Base-by-base conservation (phyloP, 2,888 invertebrate genomes). In the Pollenia labialis region DNA sequence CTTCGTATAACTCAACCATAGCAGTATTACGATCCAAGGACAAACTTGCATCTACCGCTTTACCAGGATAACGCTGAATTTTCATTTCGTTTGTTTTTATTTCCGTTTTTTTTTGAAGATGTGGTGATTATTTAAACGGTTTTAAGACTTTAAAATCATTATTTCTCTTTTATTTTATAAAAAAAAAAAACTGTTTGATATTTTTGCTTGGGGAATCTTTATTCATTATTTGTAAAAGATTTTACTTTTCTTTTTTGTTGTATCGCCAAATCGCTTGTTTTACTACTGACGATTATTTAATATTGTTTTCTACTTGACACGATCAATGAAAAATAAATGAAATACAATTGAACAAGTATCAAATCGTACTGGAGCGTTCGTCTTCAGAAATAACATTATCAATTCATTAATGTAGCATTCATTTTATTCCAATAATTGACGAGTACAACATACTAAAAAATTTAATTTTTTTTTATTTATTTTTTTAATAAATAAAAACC, bases 1-100 rank as follows among this genome's bases (percentile, higher is more conserved):
- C 97, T 90, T 97, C 97, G 92, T 97, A 97, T 66, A 97, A 95
- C 71, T 96, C 94, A 90, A 96, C 96, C 96, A 96, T 96, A 87
- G 95, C 95, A 90, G 95, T 95, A 89, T 95, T 95, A 89, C 95
- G 94, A 92, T 97, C 97, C 94, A 96, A 94, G 81, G 95, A 94
- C 85, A 95, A 91, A 93, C 95, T 95, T 77, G 95, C 94, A 81
- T 95, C 95, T 91, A 97, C 97, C 88, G 96, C 97, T 94, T 96
- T 96, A 88, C 97, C 97, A 60, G 97, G 97, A 93, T 97, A 97
- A 90, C 96, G 96, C 92, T 97, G 96, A 89, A 97, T 96, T 95
- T 97, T 97, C 97, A 97, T 97, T 69, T 76, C 66, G 81, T 88
- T 60, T 16, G 62, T 64, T 60, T 18, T 40, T 69, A 48, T 71